Evolutionary conservation across 1,140 invertebrate species (phyloP), one percentile per base, ranked within the genome.

Genomic region (Ridgeia piscesae): DNA sequence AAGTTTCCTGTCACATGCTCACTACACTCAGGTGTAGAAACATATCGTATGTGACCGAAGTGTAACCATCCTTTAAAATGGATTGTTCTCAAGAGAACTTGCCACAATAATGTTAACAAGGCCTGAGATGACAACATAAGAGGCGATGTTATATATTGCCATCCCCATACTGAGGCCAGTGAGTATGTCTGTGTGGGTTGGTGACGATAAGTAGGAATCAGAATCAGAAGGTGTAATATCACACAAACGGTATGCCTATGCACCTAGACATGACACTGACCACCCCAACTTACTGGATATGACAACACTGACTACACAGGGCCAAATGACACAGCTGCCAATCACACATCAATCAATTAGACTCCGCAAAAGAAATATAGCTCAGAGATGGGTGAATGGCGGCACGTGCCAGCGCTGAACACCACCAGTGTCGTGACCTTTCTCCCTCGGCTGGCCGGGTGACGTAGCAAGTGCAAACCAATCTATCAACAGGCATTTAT

Each of bases 321-420:
- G 8, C 48, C 48, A 77, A 77, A 77, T 21, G 17, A 21, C 58
- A 77, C 58, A 77, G 58, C 58, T 77, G 58, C 58, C 58, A 77
- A 77, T 77, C 58, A 21, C 58, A 77, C 58, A 77, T 77, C 58
- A 77, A 77, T 77, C 58, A 77, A 77, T 77, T 77, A 77, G 58
- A 77, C 17, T 77, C 8, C 27, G 58, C 58, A 77, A 77, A 77
- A 77, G 58, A 77, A 77, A 77, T 77, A 77, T 77, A 21, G 58
- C 58, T 77, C 27, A 77, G 58, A 77, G 58, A 77, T 77, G 58
- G 58, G 27, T 77, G 58, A 77, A 77, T 77, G 58, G 58, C 2
- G 58, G 58, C 58, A 77, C 58, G 58, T 77, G 58, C 58, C 58
- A 77, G 17, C 58, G 4, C 58, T 77, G 58, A 77, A 77, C 58